Percentiles rank a stretch among this genome's conserved stretches.
phyloP scores from a whole-genome alignment of 2,113 vertebrate species.

The Hippocampus zosterae region DNA sequence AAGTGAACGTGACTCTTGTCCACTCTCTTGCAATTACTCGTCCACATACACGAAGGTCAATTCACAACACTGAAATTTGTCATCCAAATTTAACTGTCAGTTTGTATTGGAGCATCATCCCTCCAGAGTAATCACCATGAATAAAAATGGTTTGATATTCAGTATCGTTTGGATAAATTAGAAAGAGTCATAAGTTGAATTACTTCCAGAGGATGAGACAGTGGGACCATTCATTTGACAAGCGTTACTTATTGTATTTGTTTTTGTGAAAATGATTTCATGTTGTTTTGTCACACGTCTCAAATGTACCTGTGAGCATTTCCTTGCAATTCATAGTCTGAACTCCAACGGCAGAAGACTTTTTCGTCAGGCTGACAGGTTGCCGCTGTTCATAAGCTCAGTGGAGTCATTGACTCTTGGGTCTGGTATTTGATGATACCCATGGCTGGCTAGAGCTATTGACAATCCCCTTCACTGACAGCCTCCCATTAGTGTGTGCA shows the following conservation, averaged over 20 bases:
- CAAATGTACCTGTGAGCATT: background rate
- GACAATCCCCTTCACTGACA: conserved; percentile 51
- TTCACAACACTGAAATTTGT: too few species aligned
- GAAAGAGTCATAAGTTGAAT: background rate
- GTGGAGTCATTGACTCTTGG: conserved; percentile 51
- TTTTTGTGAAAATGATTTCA: background rate
- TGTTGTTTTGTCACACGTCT: background rate
- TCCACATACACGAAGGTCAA: too few species aligned
- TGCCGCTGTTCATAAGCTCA: conserved; percentile 30
- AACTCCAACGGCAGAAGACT: background rate
- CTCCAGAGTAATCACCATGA: too few species aligned
- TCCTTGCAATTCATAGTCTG: conserved; percentile 20
- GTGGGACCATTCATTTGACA: background rate
- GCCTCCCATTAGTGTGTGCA: conserved; percentile 22
- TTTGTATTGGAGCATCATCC: too few species aligned
- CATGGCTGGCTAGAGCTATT: conserved; percentile 57
- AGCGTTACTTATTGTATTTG: background rate
- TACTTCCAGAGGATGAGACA: background rate
- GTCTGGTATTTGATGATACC: conserved; percentile 38
- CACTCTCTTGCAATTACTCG: too few species aligned
- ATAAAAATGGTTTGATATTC: too few species aligned
- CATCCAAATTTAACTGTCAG: too few species aligned
- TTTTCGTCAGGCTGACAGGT: conserved; percentile 23
- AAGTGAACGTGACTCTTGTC: too few species aligned
- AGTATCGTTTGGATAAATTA: background rate